Base-by-base conservation (phyloP, 2,888 invertebrate genomes). In the Hemithea aestivaria region DNA sequence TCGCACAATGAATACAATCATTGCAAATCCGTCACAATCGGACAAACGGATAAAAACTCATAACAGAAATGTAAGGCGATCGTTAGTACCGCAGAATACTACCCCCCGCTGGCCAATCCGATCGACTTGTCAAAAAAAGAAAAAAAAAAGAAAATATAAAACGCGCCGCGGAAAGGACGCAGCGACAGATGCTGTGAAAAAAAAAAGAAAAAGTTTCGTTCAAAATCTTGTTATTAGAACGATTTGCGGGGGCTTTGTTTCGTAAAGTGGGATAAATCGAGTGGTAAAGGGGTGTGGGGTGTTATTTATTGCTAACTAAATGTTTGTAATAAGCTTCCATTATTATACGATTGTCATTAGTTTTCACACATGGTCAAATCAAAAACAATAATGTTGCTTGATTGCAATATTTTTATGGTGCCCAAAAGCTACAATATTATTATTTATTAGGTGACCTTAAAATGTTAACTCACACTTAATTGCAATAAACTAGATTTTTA, bases 101-200 rank as follows among this genome's bases (percentile, higher is more conserved):
- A 72, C 77, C 82, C 78, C 84, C 84, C 79, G 79, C 56, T 43
- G 79, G 51, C 71, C 73, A 79, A 83, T 73, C 77, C 70, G 82
- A 81, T 81, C 76, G 82, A 71, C 66, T 73, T 63, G 53, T 44
- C 40, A 58, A 51, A 48, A 60, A 70, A 71, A 72, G 61, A 58
- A 48, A 46, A 48, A 48, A 61, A 60, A 58, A 69, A 71, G 67
- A 62, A 62, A 55, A 45, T 35, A 42, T 32, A 49, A 45, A 46
- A 44, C 38, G 35, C 22, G 32, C 53, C 53, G 59, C 53, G 64
- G 67, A 68, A 73, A 66, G 74, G 79, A 77, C 84, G 64, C 73
- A 45, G 56, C 66, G 79, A 75, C 84, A 85, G 84, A 84, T 85
- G 84, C 68, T 58, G 55, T 48, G 45, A 57, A 68, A 70, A 73